Evolutionary conservation across 64 coral and sea anemone species (phyloP), one percentile per base, ranked within the genome.

Genomic region (Montipora sp.): DNA sequence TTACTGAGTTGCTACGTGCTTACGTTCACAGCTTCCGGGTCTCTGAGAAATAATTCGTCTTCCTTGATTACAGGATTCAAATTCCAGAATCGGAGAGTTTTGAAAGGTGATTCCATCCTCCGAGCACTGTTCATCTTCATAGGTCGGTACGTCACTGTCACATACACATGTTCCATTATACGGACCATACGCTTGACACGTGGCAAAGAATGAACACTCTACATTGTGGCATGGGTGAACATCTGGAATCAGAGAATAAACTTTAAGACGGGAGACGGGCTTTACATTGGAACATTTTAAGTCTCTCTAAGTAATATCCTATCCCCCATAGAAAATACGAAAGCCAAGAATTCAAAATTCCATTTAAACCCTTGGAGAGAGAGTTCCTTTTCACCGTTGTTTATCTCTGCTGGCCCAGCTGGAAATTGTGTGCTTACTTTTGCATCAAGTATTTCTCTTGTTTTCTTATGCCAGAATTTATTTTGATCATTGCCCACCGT

Each of bases 111-210:
- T 58, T 1, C 44, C 65, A 36, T 95, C 94, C 12, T 84, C 73
- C 10, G 89, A 90, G 59, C 94, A 95, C 48, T 79, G 0, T 76
- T 85, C 36, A 72, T 90, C 83, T 27, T 95, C 94, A 63, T 86
- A 95, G 3, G 3, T 27, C 0, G 82, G 83, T n/a, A 83, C 79
- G 5, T 48, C 53, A 15, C 80, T 13, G 14, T 75, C 16, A 55
- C 94, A 95, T 20, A 84, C 89, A 47, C 94, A 95, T 19, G 80
- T 49, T 2, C 75, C 94, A 27, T 95, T 89, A 68, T 80, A 48
- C 7, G 76, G 76, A 20, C 94, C 83, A 68, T 73, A 95, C 0
- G 89, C 94, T 19, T 81, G 48, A 13, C 94, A 95, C 2, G 44
- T 80, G 59, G 83, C 82, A 18, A 82, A 88, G 48, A 77, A 51